Evolutionary conservation across 2,113 vertebrate genomes (phyloP).

Genomic region (Antechinus stuartii): DNA sequence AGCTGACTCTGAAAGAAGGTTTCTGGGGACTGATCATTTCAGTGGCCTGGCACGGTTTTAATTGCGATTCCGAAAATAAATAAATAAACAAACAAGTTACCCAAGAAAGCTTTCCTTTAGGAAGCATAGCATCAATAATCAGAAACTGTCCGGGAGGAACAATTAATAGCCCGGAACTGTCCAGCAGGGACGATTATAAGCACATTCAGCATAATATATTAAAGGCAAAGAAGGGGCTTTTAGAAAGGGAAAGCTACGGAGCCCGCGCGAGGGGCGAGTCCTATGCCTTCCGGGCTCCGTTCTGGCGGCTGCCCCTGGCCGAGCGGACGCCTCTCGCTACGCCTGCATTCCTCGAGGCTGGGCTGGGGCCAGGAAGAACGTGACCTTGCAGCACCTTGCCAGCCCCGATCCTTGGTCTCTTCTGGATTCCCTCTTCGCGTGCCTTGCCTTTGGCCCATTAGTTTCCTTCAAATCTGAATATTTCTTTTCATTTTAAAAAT

Average conservation of each 20-base stretch:
- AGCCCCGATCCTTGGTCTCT: not conserved
- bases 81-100: conserved; percentile 31
- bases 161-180: conserved; percentile 50
- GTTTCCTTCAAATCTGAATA: not conserved
- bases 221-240: conserved; percentile 12
- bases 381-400: not conserved
- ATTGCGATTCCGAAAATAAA: not conserved
- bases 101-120: conserved; percentile 14
- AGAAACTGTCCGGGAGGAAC: conserved; percentile 43
- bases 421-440: not conserved
- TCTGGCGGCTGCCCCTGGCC: not conserved
- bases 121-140: conserved; percentile 8
- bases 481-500: not conserved
- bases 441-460: not conserved
- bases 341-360: not conserved
- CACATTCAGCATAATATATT: not conserved
- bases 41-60: not conserved
- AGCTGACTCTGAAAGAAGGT: not conserved
- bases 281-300: not conserved
- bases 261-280: not conserved
- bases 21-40: not conserved
- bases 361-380: not conserved
- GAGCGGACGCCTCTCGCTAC: not conserved
- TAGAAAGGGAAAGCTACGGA: not conserved
- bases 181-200: conserved; percentile 37